Conservation (phyloP, 2,797 vertebrate species). For the Stomatorhinus walkeri region DNA sequence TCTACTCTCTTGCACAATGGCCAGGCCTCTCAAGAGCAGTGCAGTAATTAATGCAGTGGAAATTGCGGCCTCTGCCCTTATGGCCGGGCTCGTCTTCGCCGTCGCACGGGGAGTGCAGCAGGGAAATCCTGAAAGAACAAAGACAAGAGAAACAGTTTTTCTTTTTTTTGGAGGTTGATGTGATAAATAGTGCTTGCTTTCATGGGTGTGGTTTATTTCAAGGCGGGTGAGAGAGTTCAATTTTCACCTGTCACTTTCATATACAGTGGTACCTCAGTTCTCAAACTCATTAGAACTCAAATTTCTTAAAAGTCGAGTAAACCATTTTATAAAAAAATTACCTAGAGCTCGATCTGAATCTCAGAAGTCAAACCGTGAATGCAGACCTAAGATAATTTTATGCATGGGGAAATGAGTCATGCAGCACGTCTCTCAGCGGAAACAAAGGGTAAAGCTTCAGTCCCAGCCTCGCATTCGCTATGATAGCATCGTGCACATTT, state of each 20-base stretch:
- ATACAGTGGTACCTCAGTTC: too few species aligned
- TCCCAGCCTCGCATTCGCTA: too few species aligned
- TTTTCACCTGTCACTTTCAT: neutral
- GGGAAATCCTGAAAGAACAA: conserved; percentile 20
- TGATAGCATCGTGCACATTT: too few species aligned
- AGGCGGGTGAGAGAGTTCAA: neutral
- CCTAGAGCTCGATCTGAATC: too few species aligned
- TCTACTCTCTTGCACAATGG: neutral
- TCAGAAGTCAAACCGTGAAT: too few species aligned
- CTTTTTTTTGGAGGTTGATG: neutral
- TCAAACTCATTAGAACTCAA: too few species aligned
- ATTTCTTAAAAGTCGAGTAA: too few species aligned
- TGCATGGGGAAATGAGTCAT: too few species aligned
- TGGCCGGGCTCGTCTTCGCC: neutral
- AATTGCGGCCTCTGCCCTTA: neutral
- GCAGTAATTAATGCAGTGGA: neutral
- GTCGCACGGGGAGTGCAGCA: conserved; percentile 28
- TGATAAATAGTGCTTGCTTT: neutral
- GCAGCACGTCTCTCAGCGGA: too few species aligned
- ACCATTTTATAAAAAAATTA: too few species aligned
- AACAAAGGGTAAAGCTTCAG: too few species aligned
- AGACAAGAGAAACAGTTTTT: neutral
- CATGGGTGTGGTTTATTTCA: neutral
- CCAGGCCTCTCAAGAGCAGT: neutral
- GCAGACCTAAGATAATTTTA: too few species aligned